phyloP scores from a whole-genome alignment of 2,113 vertebrate genomes.

The Seriola aureovittata region DNA sequence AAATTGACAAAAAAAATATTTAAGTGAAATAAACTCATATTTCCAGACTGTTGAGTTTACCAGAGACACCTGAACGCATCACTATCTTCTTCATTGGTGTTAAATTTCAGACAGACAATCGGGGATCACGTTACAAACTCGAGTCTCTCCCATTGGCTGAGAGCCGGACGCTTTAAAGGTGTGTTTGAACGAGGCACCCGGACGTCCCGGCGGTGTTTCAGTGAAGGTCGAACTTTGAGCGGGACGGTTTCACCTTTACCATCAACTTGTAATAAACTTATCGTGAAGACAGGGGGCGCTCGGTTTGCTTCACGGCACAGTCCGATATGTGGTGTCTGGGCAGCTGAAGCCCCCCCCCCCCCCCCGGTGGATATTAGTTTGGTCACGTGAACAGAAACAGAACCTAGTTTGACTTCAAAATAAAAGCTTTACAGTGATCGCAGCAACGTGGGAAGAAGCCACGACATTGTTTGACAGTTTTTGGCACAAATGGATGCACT shows the following conservation, averaged over 20 bases:
- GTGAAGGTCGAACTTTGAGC: slow-evolving; percentile 15
- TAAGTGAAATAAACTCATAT: too few relatives aligned
- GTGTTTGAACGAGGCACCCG: not conserved
- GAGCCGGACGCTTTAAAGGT: not conserved
- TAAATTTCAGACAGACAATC: too few relatives aligned
- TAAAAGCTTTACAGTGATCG: slow-evolving; percentile 15
- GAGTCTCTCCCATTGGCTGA: not conserved
- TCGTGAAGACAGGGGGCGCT: not conserved
- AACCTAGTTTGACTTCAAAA: slow-evolving; percentile 36
- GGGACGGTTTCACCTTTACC: not conserved
- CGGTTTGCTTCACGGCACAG: not conserved
- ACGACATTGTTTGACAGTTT: not conserved
- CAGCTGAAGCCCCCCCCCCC: too few relatives aligned
- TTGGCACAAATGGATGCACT: too few relatives aligned
- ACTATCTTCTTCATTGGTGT: too few relatives aligned
- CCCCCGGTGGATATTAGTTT: slow-evolving; percentile 17
- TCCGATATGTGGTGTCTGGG: slow-evolving; percentile 7
- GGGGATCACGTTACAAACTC: not conserved
- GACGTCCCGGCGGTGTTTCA: not conserved
- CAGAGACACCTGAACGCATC: too few relatives aligned
- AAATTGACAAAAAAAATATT: too few relatives aligned
- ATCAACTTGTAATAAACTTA: too few relatives aligned
- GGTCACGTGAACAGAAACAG: slow-evolving; percentile 4
- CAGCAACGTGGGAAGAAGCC: too few relatives aligned
- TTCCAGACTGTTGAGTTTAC: too few relatives aligned